phyloP scores from a whole-genome alignment of 2,113 vertebrate genomes.

The Phyllopteryx taeniolatus region DNA sequence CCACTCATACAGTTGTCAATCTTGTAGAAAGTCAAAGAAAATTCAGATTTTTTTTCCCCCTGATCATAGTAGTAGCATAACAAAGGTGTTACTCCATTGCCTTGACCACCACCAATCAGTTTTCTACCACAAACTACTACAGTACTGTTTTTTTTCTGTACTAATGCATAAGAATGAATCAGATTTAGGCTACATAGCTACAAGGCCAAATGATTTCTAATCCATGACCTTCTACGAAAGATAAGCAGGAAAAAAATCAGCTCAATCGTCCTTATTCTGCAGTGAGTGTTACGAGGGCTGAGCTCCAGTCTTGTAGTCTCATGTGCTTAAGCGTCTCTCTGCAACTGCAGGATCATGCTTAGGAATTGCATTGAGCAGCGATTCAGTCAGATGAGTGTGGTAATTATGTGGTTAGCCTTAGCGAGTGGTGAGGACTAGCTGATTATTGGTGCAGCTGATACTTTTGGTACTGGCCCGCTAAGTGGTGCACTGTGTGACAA shows the following conservation, averaged over 20 bases:
- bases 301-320: constrained; percentile 41
- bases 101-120: constrained; percentile 43
- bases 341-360: constrained; percentile 41
- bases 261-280: constrained; percentile 36
- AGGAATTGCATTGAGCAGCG: constrained; percentile 27
- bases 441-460: constrained; percentile 49
- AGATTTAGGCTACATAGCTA: constrained; percentile 27
- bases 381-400: constrained; percentile 48
- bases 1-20: not conserved
- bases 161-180: constrained; percentile 42
- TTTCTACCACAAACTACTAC: constrained; percentile 47
- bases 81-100: constrained; percentile 19
- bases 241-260: constrained; percentile 50
- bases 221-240: constrained; percentile 59
- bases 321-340: constrained; percentile 38
- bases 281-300: constrained; percentile 31
- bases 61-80: not conserved
- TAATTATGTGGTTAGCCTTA: constrained; percentile 64
- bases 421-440: constrained; percentile 41
- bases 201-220: constrained; percentile 53
- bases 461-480: constrained; percentile 21
- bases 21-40: not conserved
- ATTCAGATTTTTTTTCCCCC: not conserved
- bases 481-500: constrained; percentile 57
- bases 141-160: constrained; percentile 16